These are phyloP conservation scores for Drosophila mulleri DNA, from an alignment of 2,888 invertebrate genomes.

Conservation along the genomic window DNA sequence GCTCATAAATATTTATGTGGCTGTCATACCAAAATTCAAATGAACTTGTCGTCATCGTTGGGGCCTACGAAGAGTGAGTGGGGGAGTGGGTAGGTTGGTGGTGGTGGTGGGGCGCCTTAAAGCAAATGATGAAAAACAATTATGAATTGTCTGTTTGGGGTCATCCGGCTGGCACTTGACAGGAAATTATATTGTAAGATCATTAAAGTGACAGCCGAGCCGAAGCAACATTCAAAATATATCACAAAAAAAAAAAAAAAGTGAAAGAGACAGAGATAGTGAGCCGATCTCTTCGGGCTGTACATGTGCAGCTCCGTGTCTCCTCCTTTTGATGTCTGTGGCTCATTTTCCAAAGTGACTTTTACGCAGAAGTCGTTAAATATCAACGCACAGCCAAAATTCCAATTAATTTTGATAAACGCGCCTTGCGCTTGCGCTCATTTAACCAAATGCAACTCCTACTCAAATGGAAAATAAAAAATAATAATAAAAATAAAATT, in stretches of 20 bases:
- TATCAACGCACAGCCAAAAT: slow-evolving; percentile 70
- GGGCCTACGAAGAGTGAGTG: neutral
- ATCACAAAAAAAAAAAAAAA: neutral
- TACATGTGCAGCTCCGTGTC: slow-evolving; percentile 64
- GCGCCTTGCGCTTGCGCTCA: slow-evolving; percentile 41
- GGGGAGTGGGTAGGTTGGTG: neutral
- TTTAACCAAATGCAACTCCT: slow-evolving; percentile 27
- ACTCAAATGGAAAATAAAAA: slow-evolving; percentile 8
- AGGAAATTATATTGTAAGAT: slow-evolving; percentile 77
- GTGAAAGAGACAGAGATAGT: too few relatives aligned
- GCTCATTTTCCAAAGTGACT: slow-evolving; percentile 66
- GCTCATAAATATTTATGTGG: slow-evolving; percentile 76
- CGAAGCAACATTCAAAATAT: slow-evolving; percentile 22
- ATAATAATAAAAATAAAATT: slow-evolving; percentile 47
- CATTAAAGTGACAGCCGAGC: slow-evolving; percentile 65
- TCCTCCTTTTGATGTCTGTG: slow-evolving; percentile 57
- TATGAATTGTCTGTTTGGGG: slow-evolving; percentile 67
- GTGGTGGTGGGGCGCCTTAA: slow-evolving; percentile 43
- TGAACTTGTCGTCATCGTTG: slow-evolving; percentile 65
- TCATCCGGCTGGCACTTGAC: slow-evolving; percentile 57
- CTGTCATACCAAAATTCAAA: slow-evolving; percentile 76
- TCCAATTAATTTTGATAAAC: slow-evolving; percentile 79
- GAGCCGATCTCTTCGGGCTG: slow-evolving; percentile 42
- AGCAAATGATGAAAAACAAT: slow-evolving; percentile 70
- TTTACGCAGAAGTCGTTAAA: slow-evolving; percentile 79